Conservation (phyloP, 2,888 invertebrate species). For the Rhabditophanes sp. region DNA sequence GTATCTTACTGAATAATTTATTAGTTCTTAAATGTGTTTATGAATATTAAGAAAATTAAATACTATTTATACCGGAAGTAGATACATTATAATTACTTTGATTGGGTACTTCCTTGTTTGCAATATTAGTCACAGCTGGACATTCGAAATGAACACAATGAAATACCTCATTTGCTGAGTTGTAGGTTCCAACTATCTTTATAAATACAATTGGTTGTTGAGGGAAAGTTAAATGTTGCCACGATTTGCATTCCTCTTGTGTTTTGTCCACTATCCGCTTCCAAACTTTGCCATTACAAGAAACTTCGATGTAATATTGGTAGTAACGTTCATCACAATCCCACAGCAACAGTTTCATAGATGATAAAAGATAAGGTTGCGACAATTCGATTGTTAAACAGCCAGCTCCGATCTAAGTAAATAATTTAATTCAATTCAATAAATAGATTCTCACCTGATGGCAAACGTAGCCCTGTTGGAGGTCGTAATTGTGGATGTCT, state of each 20-base stretch:
- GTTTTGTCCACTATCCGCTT: conserved; percentile 67
- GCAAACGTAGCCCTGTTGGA: conserved; percentile 76
- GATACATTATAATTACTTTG: no score
- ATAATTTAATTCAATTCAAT: no score
- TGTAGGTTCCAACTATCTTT: conserved; percentile 75
- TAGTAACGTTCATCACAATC: conserved; percentile 59
- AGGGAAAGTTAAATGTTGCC: conserved; percentile 76
- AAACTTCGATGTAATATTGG: conserved; percentile 49
- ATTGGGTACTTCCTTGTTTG: no score
- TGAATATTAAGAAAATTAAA: no score
- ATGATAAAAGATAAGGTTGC: conserved; percentile 81
- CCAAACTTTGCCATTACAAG: conserved; percentile 47
- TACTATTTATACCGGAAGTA: no score
- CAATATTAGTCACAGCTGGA: conserved; percentile 53
- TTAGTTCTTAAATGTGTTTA: no score
- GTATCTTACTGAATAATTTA: no score
- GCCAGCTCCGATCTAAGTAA: no score
- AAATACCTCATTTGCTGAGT: conserved; percentile 61
- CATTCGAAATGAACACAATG: conserved; percentile 95
- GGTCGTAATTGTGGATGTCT: conserved; percentile 81
- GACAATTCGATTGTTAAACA: conserved; percentile 82
- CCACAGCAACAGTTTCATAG: conserved; percentile 78
- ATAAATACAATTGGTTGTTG: conserved; percentile 76
- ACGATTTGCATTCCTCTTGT: conserved; percentile 54
- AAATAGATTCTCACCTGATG: conserved; percentile 54